phyloP scores from a whole-genome alignment of 37 sponge, comb jelly and placozoan species.

The Aphrocallistes beatrix region DNA sequence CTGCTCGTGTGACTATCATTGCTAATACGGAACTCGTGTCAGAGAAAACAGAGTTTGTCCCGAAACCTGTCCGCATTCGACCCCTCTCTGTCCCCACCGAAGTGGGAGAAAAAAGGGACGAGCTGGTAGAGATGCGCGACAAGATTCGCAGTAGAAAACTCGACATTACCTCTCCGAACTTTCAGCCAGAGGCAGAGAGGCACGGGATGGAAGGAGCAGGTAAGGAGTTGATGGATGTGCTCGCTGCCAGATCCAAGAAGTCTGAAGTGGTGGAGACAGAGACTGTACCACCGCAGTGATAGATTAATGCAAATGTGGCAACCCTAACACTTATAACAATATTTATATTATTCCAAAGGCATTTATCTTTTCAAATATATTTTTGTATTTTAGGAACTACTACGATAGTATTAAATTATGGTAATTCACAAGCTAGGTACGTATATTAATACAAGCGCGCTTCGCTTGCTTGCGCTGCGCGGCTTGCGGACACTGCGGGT shows the following conservation, averaged over 20 bases:
- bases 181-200: background rate
- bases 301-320: background rate
- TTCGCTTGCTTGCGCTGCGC: too few relatives aligned
- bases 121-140: background rate
- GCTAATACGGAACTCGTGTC: background rate
- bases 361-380: background rate
- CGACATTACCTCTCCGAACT: background rate
- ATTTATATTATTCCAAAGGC: background rate
- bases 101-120: background rate
- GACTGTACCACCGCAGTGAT: background rate
- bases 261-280: background rate
- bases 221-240: background rate
- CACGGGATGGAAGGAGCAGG: background rate
- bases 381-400: background rate
- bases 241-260: background rate
- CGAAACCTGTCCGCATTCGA: background rate
- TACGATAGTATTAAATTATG: background rate
- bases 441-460: too few relatives aligned
- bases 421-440: background rate
- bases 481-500: too few relatives aligned
- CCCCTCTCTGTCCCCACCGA: background rate
- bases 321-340: slow-evolving; percentile 6
- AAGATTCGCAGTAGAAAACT: background rate
- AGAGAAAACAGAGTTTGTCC: background rate
- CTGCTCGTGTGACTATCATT: background rate